Conservation (phyloP, 2,113 vertebrate genomes). For the Eulacestoma nigropectus region DNA sequence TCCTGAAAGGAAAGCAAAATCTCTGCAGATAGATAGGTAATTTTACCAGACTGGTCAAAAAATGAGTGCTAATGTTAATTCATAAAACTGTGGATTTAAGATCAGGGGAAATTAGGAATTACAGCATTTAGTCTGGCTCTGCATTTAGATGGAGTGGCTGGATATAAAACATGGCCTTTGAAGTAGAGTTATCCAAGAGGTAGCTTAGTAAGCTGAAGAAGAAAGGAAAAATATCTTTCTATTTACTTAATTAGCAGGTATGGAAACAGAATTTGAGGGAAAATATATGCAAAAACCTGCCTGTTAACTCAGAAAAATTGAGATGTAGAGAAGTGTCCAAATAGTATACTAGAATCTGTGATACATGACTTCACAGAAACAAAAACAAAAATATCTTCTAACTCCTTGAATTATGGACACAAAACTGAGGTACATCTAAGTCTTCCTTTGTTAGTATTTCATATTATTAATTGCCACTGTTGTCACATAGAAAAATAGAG, state of each 20-base stretch:
- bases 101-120: conserved; percentile 19
- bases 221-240: background rate
- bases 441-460: background rate
- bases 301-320: background rate
- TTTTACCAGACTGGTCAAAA: background rate
- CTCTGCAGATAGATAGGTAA: background rate
- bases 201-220: background rate
- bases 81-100: background rate
- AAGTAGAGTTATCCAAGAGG: background rate
- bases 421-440: background rate
- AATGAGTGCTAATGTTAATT: background rate
- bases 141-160: background rate
- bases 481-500: background rate
- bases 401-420: background rate
- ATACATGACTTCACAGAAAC: background rate
- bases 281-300: background rate
- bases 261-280: background rate
- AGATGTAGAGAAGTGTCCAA: background rate
- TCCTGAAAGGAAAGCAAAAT: conserved; percentile 9
- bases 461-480: background rate
- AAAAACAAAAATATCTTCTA: background rate
- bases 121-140: background rate
- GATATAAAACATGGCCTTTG: background rate
- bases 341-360: background rate
- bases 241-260: background rate